A percentile compares a stretch with the other conserved stretches of the same genome.
Evolutionary conservation across 2,888 invertebrate species (phyloP).

Genomic region (Arrhopalites spinosus): DNA sequence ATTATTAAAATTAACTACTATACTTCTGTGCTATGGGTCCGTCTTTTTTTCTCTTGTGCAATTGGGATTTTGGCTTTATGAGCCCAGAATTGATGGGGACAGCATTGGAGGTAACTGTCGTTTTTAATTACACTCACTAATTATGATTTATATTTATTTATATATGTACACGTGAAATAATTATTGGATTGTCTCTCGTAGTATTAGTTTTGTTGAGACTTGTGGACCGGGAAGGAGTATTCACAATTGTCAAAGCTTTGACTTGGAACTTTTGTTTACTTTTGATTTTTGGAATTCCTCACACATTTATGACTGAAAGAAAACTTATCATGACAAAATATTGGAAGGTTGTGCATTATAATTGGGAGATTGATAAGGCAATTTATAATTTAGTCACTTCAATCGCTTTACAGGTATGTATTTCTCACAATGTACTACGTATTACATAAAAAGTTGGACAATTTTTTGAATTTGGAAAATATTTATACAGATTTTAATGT

Average conservation of each 20-base stretch:
- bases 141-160: background rate
- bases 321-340: conserved; percentile 25
- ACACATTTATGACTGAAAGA: conserved; percentile 36
- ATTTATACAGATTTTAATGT: conserved; percentile 26
- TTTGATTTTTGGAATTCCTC: conserved; percentile 35
- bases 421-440: background rate
- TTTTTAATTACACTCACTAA: background rate
- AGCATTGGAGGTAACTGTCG: conserved; percentile 1
- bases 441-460: background rate
- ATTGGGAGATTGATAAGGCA: conserved; percentile 43
- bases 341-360: conserved; percentile 42
- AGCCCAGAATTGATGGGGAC: background rate
- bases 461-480: background rate
- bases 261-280: conserved; percentile 26
- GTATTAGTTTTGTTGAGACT: background rate
- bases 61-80: conserved; percentile 42
- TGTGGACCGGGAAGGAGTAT: background rate
- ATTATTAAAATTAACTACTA: conserved; percentile 29
- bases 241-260: background rate
- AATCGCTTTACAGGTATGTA: conserved; percentile 33
- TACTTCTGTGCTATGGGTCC: conserved; percentile 30
- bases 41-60: conserved; percentile 39
- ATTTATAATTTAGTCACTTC: conserved; percentile 41
- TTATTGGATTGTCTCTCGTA: background rate
- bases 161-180: background rate